Base-by-base conservation (phyloP, 2,797 vertebrate genomes). In the Echiichthys vipera region DNA sequence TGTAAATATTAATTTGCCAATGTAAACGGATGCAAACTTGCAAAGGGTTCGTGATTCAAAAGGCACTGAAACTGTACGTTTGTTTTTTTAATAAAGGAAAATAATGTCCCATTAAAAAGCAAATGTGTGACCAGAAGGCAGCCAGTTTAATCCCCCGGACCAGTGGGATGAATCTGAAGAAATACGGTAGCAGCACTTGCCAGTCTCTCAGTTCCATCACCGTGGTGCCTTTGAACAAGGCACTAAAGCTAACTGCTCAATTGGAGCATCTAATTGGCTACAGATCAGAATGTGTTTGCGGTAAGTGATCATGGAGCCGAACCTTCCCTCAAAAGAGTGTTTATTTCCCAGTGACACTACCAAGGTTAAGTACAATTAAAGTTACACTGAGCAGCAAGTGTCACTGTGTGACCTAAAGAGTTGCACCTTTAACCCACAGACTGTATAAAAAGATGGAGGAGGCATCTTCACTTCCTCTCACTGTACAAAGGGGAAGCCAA, bases 211-310 rank as follows among this genome's bases (percentile, higher is more conserved):
- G 24, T 32, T 9, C n/a, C 25, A 14, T 36, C 36, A 50, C 34
- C 3, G 34, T 30, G 24, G 14, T 46, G 51, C 30, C 30, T 24
- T 37, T 37, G 40, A 67, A 39, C 51, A 46, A 25, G 27, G 40
- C 34, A 29, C 46, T 40, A 29, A 39, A 50, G 17, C 24, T 14
- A 64, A 29, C 24, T 25, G 34, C 36, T 51, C 34, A 24, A 51
- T 20, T 37, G 45, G 59, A 63, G 59, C 43, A n/a, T 63, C 32
- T 49, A 14, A 43, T 42, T 27, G 40, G 30, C 49, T 25, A 30
- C 40, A 25, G 20, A 24, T 43, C 13, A 53, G 3, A 36, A 34
- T 1, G 13, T 32, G 29, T 13, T 32, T n/a, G 42, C 10, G 11
- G 17, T 36, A 18, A n/a, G n/a, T n/a, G n/a, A n/a, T n/a, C n/a